Conservation (phyloP, 2,797 vertebrate genomes). For the Sarcoramphus papa region DNA sequence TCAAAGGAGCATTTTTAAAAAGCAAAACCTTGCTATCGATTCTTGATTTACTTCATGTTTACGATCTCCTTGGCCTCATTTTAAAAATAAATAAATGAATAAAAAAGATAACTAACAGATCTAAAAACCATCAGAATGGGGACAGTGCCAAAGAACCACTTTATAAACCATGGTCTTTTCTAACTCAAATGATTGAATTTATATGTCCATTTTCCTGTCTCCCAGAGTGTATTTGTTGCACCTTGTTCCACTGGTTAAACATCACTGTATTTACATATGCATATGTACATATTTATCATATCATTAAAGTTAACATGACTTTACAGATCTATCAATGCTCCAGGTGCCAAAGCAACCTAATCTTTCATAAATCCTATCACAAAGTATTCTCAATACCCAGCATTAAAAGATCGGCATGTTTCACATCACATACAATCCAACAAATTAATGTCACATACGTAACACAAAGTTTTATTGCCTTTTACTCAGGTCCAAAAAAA, state of each 20-base stretch:
- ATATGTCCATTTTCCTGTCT: not conserved
- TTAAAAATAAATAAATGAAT: not conserved
- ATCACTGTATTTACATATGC: not conserved
- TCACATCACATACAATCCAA: not conserved
- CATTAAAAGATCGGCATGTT: not conserved
- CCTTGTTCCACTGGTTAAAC: not conserved
- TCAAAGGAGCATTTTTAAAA: not conserved
- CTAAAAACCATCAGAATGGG: not conserved
- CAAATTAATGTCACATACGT: not conserved
- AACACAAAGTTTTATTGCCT: not conserved
- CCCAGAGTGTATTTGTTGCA: not conserved
- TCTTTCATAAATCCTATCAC: not conserved
- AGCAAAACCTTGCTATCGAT: not conserved
- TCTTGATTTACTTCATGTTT: not conserved
- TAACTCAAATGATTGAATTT: not conserved
- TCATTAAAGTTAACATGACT: not conserved
- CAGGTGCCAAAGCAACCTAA: not conserved
- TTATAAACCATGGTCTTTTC: not conserved
- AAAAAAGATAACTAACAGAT: not conserved
- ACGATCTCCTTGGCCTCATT: not conserved
- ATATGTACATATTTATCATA: not conserved
- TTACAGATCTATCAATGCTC: not conserved
- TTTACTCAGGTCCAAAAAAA: not conserved
- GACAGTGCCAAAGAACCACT: not conserved
- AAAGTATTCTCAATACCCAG: not conserved